Conservation (phyloP, 2,797 vertebrate species). For the Rhinogobio ventralis region DNA sequence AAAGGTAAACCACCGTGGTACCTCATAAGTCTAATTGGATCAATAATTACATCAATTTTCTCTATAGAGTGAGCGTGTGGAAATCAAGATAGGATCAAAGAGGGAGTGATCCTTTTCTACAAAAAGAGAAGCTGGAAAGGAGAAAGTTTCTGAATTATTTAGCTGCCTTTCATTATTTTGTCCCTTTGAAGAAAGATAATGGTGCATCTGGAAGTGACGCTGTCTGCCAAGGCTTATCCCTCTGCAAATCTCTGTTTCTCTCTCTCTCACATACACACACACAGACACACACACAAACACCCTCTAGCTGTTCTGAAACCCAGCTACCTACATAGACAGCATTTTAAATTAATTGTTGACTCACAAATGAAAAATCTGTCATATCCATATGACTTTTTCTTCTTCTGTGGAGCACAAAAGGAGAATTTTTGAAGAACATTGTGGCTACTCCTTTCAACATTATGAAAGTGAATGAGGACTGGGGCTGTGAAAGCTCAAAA, state of each 20-base stretch:
- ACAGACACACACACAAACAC: background rate
- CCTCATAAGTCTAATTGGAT: slow-evolving; percentile 54
- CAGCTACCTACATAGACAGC: background rate
- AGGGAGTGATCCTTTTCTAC: slow-evolving; percentile 39
- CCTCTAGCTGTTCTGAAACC: background rate
- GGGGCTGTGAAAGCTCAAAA: background rate
- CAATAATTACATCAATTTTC: slow-evolving; percentile 57
- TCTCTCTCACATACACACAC: background rate
- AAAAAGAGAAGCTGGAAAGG: slow-evolving; percentile 40
- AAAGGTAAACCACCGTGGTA: slow-evolving; percentile 45
- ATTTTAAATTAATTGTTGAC: slow-evolving; percentile 19
- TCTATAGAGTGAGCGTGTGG: slow-evolving; percentile 16
- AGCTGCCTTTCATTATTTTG: slow-evolving; percentile 44
- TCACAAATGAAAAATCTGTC: background rate
- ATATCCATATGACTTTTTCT: too few relatives aligned
- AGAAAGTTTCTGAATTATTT: slow-evolving; percentile 59
- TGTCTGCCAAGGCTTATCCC: slow-evolving; percentile 36
- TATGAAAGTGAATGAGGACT: background rate
- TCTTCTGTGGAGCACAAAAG: background rate
- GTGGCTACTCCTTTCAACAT: background rate
- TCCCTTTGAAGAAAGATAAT: slow-evolving; percentile 58
- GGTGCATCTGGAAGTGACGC: slow-evolving; percentile 39
- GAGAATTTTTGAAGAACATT: background rate
- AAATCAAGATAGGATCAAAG: slow-evolving; percentile 45
- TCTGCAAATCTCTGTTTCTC: slow-evolving; percentile 47